Evolutionary conservation across 2,888 invertebrate species (phyloP), one percentile per base, ranked within the genome.

Genomic region (Norana najaformis): DNA sequence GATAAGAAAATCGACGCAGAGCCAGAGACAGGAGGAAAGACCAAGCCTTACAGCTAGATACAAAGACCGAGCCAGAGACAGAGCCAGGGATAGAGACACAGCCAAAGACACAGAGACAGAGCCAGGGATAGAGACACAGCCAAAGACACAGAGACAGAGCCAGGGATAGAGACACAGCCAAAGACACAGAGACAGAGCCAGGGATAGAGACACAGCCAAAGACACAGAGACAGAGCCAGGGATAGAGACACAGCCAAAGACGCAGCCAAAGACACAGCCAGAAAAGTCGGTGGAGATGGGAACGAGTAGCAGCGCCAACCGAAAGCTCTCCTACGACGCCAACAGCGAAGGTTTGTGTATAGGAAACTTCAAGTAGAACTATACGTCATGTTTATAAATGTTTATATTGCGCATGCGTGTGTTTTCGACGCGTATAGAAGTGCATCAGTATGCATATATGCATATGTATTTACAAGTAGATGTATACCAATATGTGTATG

Each of bases 271-370:
- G 41, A 14, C 20, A 39, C 20, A 88, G 18, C n/a, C 18, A 47
- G 88, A 16, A n/a, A 18, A 39, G 69, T 69, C n/a, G 30, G n/a
- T 0, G 30, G 69, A 85, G 1, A 85, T 85, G 85, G 85, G 85
- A 36, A 85, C 85, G 13, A 85, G 85, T 37, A 85, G 85, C 85
- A 85, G 85, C 36, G 85, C 85, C 35, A 85, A 36, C 85, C 92
- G 93, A 83, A 93, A 93, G 91, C 92, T 92, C 53, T 93, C 94
- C 89, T 94, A 93, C 91, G 94, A 94, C 92, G 93, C 92, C 38
- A 93, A 92, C 90, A 93, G 94, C 20, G 93, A 93, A 92, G 93
- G 94, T 94, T n/a, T 30, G n/a, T 38, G 36, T 35, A 30, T 23
- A 18, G 3, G n/a, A 2, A 53, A 18, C n/a, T 1, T 83, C 35